Evolutionary conservation across 2,888 invertebrate genomes (phyloP).

Genomic region (Phyllotreta cruciferae): DNA sequence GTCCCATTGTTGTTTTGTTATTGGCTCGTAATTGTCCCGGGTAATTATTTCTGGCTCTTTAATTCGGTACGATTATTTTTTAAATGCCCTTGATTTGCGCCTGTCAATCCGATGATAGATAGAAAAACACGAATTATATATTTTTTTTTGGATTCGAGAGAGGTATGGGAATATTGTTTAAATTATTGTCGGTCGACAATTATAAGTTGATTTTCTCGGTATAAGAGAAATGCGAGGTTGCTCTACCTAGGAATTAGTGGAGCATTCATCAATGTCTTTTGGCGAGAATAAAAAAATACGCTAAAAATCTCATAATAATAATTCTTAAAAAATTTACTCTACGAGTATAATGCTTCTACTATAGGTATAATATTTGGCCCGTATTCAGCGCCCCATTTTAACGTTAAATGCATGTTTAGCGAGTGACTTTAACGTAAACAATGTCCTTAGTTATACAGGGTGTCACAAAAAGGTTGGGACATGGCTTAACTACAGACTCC

Average conservation of each 20-base stretch:
- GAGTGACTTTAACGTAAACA: no score
- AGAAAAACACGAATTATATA: constrained; percentile 44
- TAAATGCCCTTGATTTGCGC: constrained; percentile 54
- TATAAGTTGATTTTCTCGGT: constrained; percentile 26
- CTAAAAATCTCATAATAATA: constrained; percentile 11
- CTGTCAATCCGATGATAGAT: constrained; percentile 58
- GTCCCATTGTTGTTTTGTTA: constrained; percentile 55
- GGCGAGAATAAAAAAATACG: constrained; percentile 1
- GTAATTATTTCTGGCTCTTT: constrained; percentile 50
- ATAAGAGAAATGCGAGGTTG: constrained; percentile 21
- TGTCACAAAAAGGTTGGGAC: no score
- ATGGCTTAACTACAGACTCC: no score
- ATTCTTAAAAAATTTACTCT: no score
- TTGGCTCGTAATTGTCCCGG: constrained; percentile 50
- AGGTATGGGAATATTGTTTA: constrained; percentile 29
- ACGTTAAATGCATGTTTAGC: no score
- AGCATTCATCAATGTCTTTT: constrained; percentile 28
- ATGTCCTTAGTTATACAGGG: no score
- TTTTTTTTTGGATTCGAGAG: constrained; percentile 17
- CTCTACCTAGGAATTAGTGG: constrained; percentile 20
- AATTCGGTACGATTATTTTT: constrained; percentile 51
- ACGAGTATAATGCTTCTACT: constrained; percentile 4
- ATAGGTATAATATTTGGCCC: background rate
- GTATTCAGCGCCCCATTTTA: no score
- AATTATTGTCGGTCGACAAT: constrained; percentile 28